These are phyloP conservation scores for Hemithea aestivaria DNA, from an alignment of 2,888 invertebrate species.

Conservation along the genomic window DNA sequence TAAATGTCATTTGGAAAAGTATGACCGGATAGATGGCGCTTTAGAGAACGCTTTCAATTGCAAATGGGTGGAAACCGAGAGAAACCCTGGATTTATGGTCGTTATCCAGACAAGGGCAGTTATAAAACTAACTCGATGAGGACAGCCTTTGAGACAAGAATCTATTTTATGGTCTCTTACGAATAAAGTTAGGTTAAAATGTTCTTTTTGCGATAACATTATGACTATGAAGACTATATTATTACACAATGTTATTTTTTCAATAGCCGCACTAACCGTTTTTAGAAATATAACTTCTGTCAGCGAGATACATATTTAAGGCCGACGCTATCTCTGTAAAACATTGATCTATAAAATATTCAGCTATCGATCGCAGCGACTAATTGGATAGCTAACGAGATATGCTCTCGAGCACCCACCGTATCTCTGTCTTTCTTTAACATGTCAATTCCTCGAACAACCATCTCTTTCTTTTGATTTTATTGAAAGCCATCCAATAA, in stretches of 20 bases:
- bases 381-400: slow-evolving; percentile 49
- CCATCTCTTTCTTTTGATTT: slow-evolving; percentile 10
- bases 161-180: too few species aligned
- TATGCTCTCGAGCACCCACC: slow-evolving; percentile 33
- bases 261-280: too few species aligned
- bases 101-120: slow-evolving; percentile 59
- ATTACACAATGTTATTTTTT: too few species aligned
- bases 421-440: slow-evolving; percentile 24
- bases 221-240: too few species aligned
- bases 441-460: slow-evolving; percentile 1
- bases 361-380: slow-evolving; percentile 36
- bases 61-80: slow-evolving; percentile 67
- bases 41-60: slow-evolving; percentile 74
- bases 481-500: slow-evolving; percentile 8
- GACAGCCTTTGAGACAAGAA: neutral
- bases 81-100: slow-evolving; percentile 64
- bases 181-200: too few species aligned
- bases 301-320: slow-evolving; percentile 19
- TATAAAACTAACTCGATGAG: slow-evolving; percentile 34
- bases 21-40: slow-evolving; percentile 64
- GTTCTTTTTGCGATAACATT: too few species aligned
- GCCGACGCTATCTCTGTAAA: slow-evolving; percentile 6
- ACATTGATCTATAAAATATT: slow-evolving; percentile 40
- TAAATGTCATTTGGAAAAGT: slow-evolving; percentile 51
- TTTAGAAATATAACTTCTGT: neutral